Percentiles rank a stretch among this genome's conserved stretches.
phyloP scores from a whole-genome alignment of 2,113 vertebrate species.

The Gambusia holbrooki region DNA sequence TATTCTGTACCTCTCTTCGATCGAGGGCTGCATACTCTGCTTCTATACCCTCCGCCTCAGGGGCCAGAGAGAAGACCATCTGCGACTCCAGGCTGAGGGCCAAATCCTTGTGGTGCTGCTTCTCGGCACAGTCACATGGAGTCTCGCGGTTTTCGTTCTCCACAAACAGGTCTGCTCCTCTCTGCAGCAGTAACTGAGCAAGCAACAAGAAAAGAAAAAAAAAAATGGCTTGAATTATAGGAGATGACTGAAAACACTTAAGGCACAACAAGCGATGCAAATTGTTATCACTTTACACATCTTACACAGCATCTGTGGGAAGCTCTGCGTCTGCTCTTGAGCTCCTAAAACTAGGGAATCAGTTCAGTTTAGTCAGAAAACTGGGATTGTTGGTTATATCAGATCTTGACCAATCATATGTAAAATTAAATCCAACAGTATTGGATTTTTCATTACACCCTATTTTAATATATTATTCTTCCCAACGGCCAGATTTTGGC shows the following conservation, averaged over 20 bases:
- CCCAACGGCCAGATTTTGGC: background rate
- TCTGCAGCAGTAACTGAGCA: conserved; percentile 85
- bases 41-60: conserved; percentile 93
- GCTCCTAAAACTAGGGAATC: too few relatives aligned
- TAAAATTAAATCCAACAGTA: background rate
- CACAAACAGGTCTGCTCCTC: conserved; percentile 92
- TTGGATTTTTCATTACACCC: background rate
- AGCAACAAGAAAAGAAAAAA: conserved; percentile 11
- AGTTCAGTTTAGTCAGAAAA: background rate
- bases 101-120: conserved; percentile 96
- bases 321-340: too few relatives aligned
- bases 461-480: background rate
- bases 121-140: conserved; percentile 98
- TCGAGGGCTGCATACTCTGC: conserved; percentile 96
- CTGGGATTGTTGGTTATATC: background rate
- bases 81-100: conserved; percentile 97
- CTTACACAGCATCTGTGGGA: too few relatives aligned
- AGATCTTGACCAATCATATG: too few relatives aligned
- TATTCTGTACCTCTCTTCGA: conserved; percentile 89
- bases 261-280: too few relatives aligned
- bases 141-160: conserved; percentile 98
- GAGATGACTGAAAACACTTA: too few relatives aligned
- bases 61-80: conserved; percentile 97
- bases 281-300: too few relatives aligned
- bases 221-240: conserved; percentile 5